A percentile compares a stretch with the other conserved stretches of the same genome.
phyloP scores from a whole-genome alignment of 1,140 invertebrate species.

The Euura saliciscinereae region DNA sequence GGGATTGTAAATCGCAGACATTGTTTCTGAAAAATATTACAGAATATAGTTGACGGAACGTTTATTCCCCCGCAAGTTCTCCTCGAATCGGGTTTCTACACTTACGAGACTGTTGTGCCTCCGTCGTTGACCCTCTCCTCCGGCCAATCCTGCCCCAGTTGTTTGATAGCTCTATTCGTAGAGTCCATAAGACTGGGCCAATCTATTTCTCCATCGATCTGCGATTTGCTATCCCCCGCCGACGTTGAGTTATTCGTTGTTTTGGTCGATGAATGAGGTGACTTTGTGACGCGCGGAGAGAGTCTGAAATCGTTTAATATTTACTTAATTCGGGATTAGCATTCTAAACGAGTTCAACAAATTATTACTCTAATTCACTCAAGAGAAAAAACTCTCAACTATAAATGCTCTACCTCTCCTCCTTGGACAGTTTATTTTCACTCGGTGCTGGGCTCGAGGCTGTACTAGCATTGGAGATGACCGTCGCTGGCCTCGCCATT shows the following conservation, averaged over 20 bases:
- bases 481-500: conserved; percentile 73
- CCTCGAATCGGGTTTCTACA: background rate
- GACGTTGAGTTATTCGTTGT: conserved; percentile 36
- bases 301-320: conserved; percentile 44
- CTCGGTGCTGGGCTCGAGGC: conserved; percentile 66
- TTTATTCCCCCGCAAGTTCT: too few relatives aligned
- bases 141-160: conserved; percentile 47
- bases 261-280: conserved; percentile 47
- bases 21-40: conserved; percentile 40
- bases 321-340: conserved; percentile 1
- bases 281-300: conserved; percentile 59
- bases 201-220: conserved; percentile 42
- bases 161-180: conserved; percentile 38
- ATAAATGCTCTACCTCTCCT: conserved; percentile 61
- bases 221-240: conserved; percentile 45
- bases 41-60: conserved; percentile 19
- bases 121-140: conserved; percentile 45
- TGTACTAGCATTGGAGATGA: conserved; percentile 71
- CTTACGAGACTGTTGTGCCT: conserved; percentile 44
- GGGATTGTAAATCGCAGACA: conserved; percentile 67
- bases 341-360: conserved; percentile 12
- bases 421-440: conserved; percentile 65
- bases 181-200: conserved; percentile 45
- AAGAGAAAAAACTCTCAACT: background rate
- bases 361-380: conserved; percentile 10